Evolutionary conservation across 2,113 vertebrate genomes (phyloP).

Genomic region (Polypterus senegalus): DNA sequence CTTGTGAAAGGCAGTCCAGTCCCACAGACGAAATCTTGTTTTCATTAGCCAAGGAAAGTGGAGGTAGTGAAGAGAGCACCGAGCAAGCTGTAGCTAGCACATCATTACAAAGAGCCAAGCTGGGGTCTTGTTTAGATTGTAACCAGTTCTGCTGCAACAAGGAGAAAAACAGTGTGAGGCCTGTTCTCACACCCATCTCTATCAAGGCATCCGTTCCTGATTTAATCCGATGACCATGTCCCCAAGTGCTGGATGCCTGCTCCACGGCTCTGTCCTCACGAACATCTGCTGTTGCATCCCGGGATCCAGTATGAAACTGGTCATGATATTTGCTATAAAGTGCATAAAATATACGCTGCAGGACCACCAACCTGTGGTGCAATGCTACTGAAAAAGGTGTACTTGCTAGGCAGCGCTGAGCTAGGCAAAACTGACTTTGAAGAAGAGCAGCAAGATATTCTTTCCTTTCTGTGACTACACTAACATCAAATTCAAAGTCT

Average conservation of each 20-base stretch:
- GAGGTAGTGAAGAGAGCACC: constrained; percentile 52
- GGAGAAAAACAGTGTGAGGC: constrained; percentile 59
- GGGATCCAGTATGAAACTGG: constrained; percentile 40
- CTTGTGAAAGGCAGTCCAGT: constrained; percentile 56
- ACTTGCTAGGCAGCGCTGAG: constrained; percentile 45
- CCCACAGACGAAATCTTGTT: constrained; percentile 61
- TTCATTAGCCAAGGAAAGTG: constrained; percentile 61
- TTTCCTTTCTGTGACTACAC: constrained; percentile 50
- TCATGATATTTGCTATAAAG: constrained; percentile 64
- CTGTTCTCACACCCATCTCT: constrained; percentile 64
- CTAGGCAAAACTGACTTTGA: constrained; percentile 55
- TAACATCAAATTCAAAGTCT: constrained; percentile 57
- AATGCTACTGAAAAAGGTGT: constrained; percentile 52
- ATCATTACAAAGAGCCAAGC: constrained; percentile 55
- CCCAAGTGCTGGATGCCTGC: constrained; percentile 35
- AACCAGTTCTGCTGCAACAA: constrained; percentile 62
- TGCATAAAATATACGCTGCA: constrained; percentile 60
- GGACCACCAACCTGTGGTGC: constrained; percentile 49
- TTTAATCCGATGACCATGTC: constrained; percentile 34
- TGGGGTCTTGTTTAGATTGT: constrained; percentile 36
- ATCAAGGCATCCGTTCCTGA: constrained; percentile 60
- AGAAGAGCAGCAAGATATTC: constrained; percentile 55
- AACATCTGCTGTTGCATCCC: constrained; percentile 35
- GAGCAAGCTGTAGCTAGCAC: constrained; percentile 56
- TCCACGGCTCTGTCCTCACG: constrained; percentile 38